Percentiles rank a stretch among this genome's conserved stretches.
phyloP scores from a whole-genome alignment of 2,797 vertebrate species.

The Sebastes kiyomatsui region DNA sequence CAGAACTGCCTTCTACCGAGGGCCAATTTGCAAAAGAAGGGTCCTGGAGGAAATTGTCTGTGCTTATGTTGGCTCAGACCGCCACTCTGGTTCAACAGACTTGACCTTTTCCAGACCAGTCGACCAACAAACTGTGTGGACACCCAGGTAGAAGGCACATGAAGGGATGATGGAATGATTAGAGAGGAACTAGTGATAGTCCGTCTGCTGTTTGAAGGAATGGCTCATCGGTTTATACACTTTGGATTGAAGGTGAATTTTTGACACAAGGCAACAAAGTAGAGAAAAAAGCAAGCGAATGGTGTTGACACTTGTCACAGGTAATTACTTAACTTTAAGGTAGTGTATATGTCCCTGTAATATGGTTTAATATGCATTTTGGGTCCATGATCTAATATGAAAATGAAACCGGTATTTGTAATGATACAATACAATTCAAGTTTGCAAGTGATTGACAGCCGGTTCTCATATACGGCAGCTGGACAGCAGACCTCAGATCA shows the following conservation, averaged over 20 bases:
- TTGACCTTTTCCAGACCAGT: slow-evolving; percentile 60
- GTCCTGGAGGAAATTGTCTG: slow-evolving; percentile 47
- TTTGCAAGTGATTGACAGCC: no score
- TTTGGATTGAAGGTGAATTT: background rate
- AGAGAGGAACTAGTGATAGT: slow-evolving; percentile 20
- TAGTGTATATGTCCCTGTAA: background rate
- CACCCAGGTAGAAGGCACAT: slow-evolving; percentile 61
- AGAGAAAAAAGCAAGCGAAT: background rate
- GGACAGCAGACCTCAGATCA: no score
- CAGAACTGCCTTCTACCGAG: slow-evolving; percentile 37
- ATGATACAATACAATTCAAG: background rate
- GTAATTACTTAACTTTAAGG: background rate
- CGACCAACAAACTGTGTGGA: slow-evolving; percentile 53
- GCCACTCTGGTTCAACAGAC: slow-evolving; percentile 35
- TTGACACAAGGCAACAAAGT: background rate
- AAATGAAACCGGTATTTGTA: background rate
- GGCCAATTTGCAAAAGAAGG: slow-evolving; percentile 41
- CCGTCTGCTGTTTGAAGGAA: slow-evolving; percentile 11
- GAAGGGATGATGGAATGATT: slow-evolving; percentile 19
- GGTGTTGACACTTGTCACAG: background rate
- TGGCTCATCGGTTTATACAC: slow-evolving; percentile 5
- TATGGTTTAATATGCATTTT: no score
- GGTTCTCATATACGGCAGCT: no score
- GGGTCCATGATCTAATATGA: no score
- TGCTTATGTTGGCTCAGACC: slow-evolving; percentile 61